Base-by-base conservation (phyloP, 2,888 invertebrate species). In the Dicycla oo region DNA sequence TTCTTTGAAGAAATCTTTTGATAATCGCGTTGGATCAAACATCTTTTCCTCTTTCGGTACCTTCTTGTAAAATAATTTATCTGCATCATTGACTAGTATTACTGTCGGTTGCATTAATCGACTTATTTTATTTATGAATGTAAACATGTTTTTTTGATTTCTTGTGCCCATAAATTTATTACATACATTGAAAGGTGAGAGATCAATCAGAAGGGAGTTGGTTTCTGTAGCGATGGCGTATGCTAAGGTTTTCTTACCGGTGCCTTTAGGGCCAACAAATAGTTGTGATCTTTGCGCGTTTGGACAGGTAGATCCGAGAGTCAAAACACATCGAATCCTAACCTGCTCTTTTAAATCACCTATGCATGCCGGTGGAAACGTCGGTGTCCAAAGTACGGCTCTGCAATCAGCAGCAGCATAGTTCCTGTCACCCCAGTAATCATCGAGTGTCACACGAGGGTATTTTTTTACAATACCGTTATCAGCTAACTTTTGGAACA, bases 191-290 rank as follows among this genome's bases (percentile, higher is more conserved):
- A 96, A 93, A 0, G 98, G 97, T 0, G 98, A 97, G 20, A 98
- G 92, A 87, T 98, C 98, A 88, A 98, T 97, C 20, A 98, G 91
- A 56, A 98, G 97, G 7, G 98, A 97, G 64, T 97, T 97, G 0
- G 97, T 97, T 93, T 98, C 98, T 3, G 97, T 97, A 80, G 98
- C 98, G 43, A 98, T 95, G 0, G 98, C 98, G 85, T 98, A 96
- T 0, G 97, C 97, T 67, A 98, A 91, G 76, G 97, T 96, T 86
- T 96, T 97, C 91, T 98, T 98, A 0, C 98, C 98, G 49, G 96
- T 95, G 43, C 97, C 96, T 63, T 96, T 94, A 0, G 98, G 97
- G 0, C 98, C 98, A 43, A 97, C 97, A 34, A 98, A 94, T 66
- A 98, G 91, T 34, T 98, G 97, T 0, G 97, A 97, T 90, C 96